Evolutionary conservation across 2,113 vertebrate genomes (phyloP).

Genomic region (Pangasianodon hypophthalmus): DNA sequence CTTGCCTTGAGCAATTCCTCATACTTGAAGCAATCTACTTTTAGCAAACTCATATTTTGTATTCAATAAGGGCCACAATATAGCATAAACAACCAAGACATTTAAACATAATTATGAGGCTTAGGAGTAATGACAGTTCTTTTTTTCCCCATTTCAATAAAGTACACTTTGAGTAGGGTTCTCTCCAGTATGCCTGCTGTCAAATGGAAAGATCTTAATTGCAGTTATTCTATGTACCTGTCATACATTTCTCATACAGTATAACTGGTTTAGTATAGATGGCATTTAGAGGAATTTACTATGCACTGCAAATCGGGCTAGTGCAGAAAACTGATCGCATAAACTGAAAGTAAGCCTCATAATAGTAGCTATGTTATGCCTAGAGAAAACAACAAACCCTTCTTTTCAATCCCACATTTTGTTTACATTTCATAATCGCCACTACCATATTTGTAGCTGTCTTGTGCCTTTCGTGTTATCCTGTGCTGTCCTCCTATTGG

Average conservation of each 20-base stretch:
- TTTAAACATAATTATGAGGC: too few relatives aligned
- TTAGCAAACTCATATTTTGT: background rate
- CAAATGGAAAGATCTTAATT: too few relatives aligned
- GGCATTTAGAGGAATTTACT: background rate
- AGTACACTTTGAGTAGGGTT: too few relatives aligned
- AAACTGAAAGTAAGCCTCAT: background rate
- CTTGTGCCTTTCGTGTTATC: background rate
- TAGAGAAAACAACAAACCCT: background rate
- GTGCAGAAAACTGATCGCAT: background rate
- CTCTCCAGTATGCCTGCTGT: too few relatives aligned
- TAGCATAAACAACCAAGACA: background rate
- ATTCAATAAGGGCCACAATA: background rate
- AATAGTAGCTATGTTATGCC: background rate
- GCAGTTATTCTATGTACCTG: too few relatives aligned
- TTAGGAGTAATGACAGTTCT: background rate
- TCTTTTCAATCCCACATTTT: background rate
- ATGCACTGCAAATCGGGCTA: too few relatives aligned
- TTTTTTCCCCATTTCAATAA: too few relatives aligned
- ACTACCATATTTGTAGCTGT: background rate
- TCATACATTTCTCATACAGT: too few relatives aligned
- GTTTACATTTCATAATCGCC: background rate
- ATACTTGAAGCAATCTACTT: background rate
- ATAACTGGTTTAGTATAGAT: background rate
- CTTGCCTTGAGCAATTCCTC: background rate
- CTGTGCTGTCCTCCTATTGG: background rate